phyloP scores from a whole-genome alignment of 2,113 vertebrate genomes.

The Coreoperca whiteheadi region DNA sequence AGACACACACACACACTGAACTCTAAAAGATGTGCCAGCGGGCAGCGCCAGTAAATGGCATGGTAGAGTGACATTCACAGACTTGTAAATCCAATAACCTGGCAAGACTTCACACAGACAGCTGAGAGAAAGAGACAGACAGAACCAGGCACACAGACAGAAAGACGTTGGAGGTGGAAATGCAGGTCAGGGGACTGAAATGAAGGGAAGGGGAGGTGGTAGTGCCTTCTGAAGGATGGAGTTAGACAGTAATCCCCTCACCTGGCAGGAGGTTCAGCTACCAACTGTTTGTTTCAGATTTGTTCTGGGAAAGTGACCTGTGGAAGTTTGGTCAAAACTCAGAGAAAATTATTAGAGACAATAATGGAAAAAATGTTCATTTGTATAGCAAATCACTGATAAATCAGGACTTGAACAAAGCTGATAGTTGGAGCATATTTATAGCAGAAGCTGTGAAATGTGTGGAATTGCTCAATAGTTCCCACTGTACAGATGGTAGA shows the following conservation, averaged over 20 bases:
- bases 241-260: constrained; percentile 68
- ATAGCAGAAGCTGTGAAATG: constrained; percentile 35
- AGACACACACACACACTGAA: background rate
- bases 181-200: background rate
- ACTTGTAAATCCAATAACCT: constrained; percentile 53
- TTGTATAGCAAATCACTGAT: background rate
- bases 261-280: constrained; percentile 25
- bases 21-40: background rate
- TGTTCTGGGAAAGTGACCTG: constrained; percentile 49
- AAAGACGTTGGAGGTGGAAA: constrained; percentile 26
- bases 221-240: constrained; percentile 54
- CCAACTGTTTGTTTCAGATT: constrained; percentile 47
- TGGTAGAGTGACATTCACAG: constrained; percentile 42
- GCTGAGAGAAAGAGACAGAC: background rate
- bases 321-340: constrained; percentile 31
- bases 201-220: constrained; percentile 2
- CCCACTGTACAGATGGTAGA: constrained; percentile 35
- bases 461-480: constrained; percentile 28
- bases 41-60: constrained; percentile 17
- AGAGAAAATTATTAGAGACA: background rate
- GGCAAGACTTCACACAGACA: constrained; percentile 41
- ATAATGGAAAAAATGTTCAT: background rate
- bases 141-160: constrained; percentile 9
- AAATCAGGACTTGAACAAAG: background rate
- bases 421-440: constrained; percentile 4